phyloP scores from a whole-genome alignment of 2,888 invertebrate genomes.

The Nephrotoma flavescens region DNA sequence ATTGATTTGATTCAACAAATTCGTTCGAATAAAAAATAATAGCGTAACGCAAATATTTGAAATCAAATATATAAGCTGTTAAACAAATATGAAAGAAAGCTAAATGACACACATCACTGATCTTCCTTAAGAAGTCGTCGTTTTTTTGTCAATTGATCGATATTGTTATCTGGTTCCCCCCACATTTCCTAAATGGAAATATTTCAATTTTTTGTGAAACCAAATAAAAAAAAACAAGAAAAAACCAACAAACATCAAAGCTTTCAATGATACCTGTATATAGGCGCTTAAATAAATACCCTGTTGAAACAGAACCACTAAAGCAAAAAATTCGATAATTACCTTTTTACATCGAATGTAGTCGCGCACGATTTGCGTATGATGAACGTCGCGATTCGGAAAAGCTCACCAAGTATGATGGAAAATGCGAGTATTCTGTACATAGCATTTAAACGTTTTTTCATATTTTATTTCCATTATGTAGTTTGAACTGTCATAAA shows the following conservation, averaged over 20 bases:
- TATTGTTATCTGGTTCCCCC: background rate
- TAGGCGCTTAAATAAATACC: background rate
- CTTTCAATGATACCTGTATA: background rate
- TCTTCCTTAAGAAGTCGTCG: background rate
- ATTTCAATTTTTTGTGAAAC: background rate
- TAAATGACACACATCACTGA: background rate
- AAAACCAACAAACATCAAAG: background rate
- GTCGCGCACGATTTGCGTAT: background rate
- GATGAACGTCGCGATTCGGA: background rate
- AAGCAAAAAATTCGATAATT: background rate
- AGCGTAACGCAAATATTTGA: background rate
- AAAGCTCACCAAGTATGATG: background rate
- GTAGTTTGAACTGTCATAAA: background rate
- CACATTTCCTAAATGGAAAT: background rate
- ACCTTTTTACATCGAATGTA: background rate
- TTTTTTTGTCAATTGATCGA: background rate
- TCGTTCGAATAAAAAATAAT: background rate
- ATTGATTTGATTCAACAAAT: background rate
- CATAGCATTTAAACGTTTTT: background rate
- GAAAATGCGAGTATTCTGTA: background rate
- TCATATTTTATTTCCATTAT: background rate
- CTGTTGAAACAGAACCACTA: background rate
- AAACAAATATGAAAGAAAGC: background rate
- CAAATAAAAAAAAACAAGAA: background rate
- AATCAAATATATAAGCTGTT: background rate